A percentile compares a stretch with the other conserved stretches of the same genome.
These are phyloP conservation scores for Osmoderma eremita DNA, from an alignment of 2,888 invertebrate genomes.

Conservation along the genomic window DNA sequence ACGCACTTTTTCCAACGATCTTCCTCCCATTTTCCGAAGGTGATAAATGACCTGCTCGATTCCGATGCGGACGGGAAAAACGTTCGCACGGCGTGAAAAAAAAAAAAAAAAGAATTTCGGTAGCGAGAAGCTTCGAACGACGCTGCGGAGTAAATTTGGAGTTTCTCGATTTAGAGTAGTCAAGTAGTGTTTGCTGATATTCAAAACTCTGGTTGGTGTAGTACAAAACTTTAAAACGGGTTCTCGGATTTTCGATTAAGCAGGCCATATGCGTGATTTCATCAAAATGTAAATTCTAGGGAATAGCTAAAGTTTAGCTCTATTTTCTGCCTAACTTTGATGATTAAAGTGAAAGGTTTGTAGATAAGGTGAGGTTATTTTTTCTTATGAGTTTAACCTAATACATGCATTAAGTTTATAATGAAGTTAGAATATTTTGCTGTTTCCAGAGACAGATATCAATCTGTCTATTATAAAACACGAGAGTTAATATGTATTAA, in stretches of 20 bases:
- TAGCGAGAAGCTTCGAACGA: not conserved
- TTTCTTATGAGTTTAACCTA: too few relatives aligned
- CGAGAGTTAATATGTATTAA: too few relatives aligned
- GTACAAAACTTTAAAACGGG: not conserved
- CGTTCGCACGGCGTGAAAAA: not conserved
- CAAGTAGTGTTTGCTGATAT: not conserved
- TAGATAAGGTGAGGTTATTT: too few relatives aligned
- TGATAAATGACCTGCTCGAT: conserved; percentile 14
- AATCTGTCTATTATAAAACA: too few relatives aligned
- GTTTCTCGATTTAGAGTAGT: conserved; percentile 21
- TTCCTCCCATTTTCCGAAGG: conserved; percentile 14
- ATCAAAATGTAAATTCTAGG: conserved; percentile 14
- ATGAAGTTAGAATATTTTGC: too few relatives aligned
- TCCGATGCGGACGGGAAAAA: conserved; percentile 3
- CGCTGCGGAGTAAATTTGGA: conserved; percentile 8
- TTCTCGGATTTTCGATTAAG: too few relatives aligned
- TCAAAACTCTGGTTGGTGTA: not conserved
- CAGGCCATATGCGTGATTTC: too few relatives aligned
- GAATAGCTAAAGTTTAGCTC: not conserved
- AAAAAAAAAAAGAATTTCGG: not conserved
- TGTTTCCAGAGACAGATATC: too few relatives aligned
- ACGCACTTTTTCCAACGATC: conserved; percentile 3
- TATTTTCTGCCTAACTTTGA: too few relatives aligned
- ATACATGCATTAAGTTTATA: too few relatives aligned
- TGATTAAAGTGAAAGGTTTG: too few relatives aligned